Conservation (phyloP, 2,888 invertebrate genomes). For the Amiota mariae region DNA sequence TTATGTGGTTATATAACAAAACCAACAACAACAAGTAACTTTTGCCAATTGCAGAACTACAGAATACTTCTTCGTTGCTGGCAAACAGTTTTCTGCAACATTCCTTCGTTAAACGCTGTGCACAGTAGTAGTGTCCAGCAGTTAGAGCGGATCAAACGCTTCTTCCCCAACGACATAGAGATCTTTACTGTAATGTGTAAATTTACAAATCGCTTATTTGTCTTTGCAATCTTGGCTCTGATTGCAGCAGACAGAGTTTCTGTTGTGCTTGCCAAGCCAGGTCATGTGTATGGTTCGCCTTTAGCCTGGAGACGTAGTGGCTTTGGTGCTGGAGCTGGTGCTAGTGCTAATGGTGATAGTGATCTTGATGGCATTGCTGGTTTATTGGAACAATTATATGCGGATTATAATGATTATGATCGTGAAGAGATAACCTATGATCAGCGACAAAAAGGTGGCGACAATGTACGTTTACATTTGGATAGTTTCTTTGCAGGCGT, state of each 20-base stretch:
- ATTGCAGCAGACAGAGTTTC: neutral
- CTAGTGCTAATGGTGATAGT: too few relatives aligned
- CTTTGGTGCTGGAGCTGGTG: neutral
- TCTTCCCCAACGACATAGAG: neutral
- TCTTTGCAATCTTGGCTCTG: slow-evolving; percentile 53
- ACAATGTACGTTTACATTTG: slow-evolving; percentile 82
- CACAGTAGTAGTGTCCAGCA: slow-evolving; percentile 47
- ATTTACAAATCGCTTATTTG: slow-evolving; percentile 70
- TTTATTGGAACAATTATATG: slow-evolving; percentile 51
- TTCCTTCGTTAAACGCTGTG: slow-evolving; percentile 45
- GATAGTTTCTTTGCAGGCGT: slow-evolving; percentile 69
- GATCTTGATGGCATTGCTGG: slow-evolving; percentile 32
- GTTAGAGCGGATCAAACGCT: neutral
- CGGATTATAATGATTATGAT: slow-evolving; percentile 59
- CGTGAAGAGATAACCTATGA: slow-evolving; percentile 77
- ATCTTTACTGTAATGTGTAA: slow-evolving; percentile 65
- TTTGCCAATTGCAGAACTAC: neutral
- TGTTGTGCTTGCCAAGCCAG: slow-evolving; percentile 39
- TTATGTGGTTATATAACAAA: slow-evolving; percentile 1
- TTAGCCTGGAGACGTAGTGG: slow-evolving; percentile 32
- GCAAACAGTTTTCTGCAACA: slow-evolving; percentile 1
- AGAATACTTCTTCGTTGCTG: slow-evolving; percentile 16
- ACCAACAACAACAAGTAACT: too few relatives aligned
- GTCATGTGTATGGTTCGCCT: slow-evolving; percentile 1
- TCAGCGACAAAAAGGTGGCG: slow-evolving; percentile 85